Base-by-base conservation (phyloP, 2,888 invertebrate species). In the Sphaerophoria taeniata region DNA sequence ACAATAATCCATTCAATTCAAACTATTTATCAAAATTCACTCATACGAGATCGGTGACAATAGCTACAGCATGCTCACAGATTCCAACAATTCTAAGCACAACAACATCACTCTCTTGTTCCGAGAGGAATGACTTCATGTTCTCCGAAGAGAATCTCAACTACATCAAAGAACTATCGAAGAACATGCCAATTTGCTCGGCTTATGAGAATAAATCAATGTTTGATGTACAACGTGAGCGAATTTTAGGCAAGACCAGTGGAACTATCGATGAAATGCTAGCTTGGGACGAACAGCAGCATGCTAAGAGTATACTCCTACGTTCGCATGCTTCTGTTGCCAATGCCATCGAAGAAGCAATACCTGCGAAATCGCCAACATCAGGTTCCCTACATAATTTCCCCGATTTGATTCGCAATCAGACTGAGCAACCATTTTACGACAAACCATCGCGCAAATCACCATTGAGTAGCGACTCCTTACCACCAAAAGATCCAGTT, bases 131-230 rank as follows among this genome's bases (percentile, higher is more conserved):
- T 47, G 90, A 90, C 34, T 91, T 90, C 80, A 87, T 90, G 75
- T 90, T 91, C 74, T 89, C 90, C 3, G 92, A 92, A 74, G 92
- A 92, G 53, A 92, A 92, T 61, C 87, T 92, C 0, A 92, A 92
- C 65, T 92, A 92, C 61, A 92, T 92, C 63, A 89, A 90, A 9
- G 92, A 92, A 87, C 88, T 92, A 12, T 92, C 92, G 0, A 91
- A 91, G 86, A 92, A 92, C 79, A 89, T 92, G 72, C 92, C 92
- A 2, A 92, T 92, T 73, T 92, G 92, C 76, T 92, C 92, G 9
- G 91, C 89, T 0, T 92, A 91, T 72, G 92, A 92, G 87, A 92
- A 91, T 81, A 92, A 92, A 76, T 92, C 92, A 0, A 92, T 92
- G 78, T 92, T 91, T 63, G 89, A 91, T 61, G 88, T 88, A 33